A percentile compares a stretch with the other conserved stretches of the same genome.
These are phyloP conservation scores for Lytechinus variegatus DNA, from an alignment of 35 echinoderm and acorn worm species.

Conservation along the genomic window DNA sequence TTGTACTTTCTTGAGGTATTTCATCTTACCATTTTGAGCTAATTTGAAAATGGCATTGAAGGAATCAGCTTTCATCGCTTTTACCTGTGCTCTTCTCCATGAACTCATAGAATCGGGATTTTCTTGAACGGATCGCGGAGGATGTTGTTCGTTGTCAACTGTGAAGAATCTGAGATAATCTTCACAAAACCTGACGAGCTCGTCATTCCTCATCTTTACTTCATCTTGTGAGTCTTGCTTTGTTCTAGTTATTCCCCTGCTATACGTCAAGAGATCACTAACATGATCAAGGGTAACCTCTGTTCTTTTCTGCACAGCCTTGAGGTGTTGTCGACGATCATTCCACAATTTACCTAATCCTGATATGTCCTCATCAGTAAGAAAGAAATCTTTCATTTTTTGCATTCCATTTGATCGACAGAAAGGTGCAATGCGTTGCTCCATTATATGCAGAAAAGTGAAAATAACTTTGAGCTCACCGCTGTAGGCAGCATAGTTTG, in stretches of 20 bases:
- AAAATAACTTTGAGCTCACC: constrained; percentile 38
- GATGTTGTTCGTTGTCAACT: not conserved
- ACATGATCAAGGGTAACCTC: not conserved
- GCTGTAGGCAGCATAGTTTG: not conserved
- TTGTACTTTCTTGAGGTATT: not conserved
- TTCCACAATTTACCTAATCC: not conserved
- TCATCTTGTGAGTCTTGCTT: not conserved
- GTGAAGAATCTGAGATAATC: not conserved
- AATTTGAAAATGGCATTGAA: not conserved
- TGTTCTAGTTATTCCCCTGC: not conserved
- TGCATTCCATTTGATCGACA: not conserved
- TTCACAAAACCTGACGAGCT: not conserved
- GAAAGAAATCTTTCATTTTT: not conserved
- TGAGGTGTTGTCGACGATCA: not conserved
- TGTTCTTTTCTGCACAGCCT: not conserved
- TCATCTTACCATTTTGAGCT: not conserved
- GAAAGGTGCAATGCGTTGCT: not conserved
- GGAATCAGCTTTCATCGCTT: not conserved
- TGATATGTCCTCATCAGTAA: not conserved
- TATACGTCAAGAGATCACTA: not conserved
- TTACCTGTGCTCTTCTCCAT: constrained; percentile 32
- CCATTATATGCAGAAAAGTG: not conserved
- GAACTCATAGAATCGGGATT: not conserved
- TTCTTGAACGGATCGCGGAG: not conserved
- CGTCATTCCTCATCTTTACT: not conserved